A percentile compares a stretch with the other conserved stretches of the same genome.
Conservation (phyloP, 2,888 invertebrate genomes). For the Ptilodon capucinus region DNA sequence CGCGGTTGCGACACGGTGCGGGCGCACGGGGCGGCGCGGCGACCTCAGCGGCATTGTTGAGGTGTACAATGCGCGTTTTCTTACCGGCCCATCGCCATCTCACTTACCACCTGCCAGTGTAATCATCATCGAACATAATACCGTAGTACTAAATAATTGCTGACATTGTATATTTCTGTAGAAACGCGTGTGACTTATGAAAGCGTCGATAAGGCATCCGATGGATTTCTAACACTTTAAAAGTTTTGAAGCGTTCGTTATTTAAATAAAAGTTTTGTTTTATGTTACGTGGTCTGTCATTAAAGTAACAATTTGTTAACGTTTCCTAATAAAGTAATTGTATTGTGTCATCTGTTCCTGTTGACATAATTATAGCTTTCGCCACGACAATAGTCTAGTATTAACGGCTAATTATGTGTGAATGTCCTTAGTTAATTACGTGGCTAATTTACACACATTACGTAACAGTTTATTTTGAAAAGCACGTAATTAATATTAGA, state of each 20-base stretch:
- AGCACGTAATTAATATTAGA: background rate
- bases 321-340: background rate
- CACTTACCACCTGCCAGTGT: slow-evolving; percentile 5
- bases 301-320: background rate
- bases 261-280: background rate
- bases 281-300: background rate
- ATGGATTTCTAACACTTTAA: no score
- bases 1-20: slow-evolving; percentile 20
- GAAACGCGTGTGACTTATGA: slow-evolving; percentile 17
- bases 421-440: background rate
- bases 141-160: no score
- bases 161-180: background rate
- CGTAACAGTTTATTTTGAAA: background rate
- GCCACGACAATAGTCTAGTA: background rate
- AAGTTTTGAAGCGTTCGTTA: background rate
- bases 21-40: background rate
- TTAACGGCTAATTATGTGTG: background rate
- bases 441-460: background rate
- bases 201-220: slow-evolving; percentile 18
- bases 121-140: background rate
- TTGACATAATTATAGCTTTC: background rate
- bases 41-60: slow-evolving; percentile 15
- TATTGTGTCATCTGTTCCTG: background rate
- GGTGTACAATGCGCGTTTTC: slow-evolving; percentile 3
- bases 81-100: background rate